Conservation (phyloP, 2,113 vertebrate genomes). For the Ariopsis seemanni region DNA sequence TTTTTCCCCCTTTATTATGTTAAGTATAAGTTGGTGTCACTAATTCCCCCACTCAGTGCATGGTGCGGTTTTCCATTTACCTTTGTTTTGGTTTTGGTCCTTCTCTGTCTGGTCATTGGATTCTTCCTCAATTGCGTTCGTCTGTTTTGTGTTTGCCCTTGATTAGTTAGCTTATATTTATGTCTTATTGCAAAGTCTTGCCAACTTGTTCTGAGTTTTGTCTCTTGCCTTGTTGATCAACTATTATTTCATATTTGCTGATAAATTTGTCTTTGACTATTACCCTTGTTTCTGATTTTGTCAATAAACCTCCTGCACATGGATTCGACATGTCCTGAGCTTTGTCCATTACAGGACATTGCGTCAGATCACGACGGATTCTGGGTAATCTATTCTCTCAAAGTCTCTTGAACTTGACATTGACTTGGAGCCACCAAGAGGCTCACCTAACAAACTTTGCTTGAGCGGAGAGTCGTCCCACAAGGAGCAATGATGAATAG, state of each 20-base stretch:
- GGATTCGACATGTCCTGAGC: background rate
- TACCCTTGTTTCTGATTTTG: background rate
- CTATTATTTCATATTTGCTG: background rate
- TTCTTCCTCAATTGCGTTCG: background rate
- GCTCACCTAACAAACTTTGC: background rate
- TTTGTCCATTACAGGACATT: background rate
- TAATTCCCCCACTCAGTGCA: background rate
- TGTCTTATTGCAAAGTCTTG: background rate
- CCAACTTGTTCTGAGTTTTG: background rate
- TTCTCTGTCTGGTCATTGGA: background rate
- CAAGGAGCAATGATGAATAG: background rate
- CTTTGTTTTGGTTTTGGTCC: background rate
- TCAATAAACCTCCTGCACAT: background rate
- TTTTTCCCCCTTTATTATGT: background rate
- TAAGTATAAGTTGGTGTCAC: background rate
- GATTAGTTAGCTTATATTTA: background rate
- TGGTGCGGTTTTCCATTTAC: background rate
- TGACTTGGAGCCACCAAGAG: background rate
- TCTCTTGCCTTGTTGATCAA: background rate
- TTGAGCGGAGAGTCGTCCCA: background rate
- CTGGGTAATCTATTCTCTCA: background rate
- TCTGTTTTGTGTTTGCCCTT: background rate
- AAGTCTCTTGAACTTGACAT: background rate
- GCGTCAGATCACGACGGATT: background rate
- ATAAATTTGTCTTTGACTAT: background rate